Conservation (phyloP, 2,113 vertebrate genomes). For the Spea multiplicata region DNA sequence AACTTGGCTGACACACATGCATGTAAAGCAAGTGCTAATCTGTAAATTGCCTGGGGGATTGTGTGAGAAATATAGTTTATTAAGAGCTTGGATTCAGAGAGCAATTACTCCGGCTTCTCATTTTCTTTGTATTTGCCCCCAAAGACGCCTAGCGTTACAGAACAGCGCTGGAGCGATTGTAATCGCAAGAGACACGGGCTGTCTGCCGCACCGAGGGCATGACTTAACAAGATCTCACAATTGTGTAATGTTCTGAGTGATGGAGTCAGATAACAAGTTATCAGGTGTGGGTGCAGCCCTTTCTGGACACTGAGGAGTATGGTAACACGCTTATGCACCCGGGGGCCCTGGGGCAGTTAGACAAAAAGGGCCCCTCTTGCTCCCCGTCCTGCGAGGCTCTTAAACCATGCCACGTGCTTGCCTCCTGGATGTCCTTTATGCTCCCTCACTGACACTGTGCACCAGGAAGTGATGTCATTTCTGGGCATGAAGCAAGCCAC, state of each 20-base stretch:
- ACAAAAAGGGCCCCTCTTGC: too few species aligned
- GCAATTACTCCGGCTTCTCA: background rate
- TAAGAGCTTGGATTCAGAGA: constrained; percentile 1
- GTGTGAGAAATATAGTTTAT: constrained; percentile 6
- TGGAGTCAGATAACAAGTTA: background rate
- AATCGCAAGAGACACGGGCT: background rate
- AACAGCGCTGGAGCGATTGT: background rate
- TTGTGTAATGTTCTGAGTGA: background rate
- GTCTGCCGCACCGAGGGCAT: background rate
- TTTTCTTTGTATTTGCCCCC: background rate
- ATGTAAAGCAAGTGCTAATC: constrained; percentile 6
- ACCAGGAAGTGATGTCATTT: too few species aligned
- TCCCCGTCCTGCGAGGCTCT: too few species aligned
- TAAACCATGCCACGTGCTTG: too few species aligned
- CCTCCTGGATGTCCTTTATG: too few species aligned
- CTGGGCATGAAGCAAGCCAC: too few species aligned
- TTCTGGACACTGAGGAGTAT: background rate
- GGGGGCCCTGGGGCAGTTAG: background rate
- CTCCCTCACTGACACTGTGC: too few species aligned
- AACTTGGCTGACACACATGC: background rate
- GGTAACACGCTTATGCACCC: background rate
- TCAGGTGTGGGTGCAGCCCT: background rate
- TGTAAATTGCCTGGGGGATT: background rate
- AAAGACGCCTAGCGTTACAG: constrained; percentile 5
- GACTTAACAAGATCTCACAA: constrained; percentile 12